Base-by-base conservation (phyloP, 2,797 vertebrate species). In the Hippoglossus hippoglossus region DNA sequence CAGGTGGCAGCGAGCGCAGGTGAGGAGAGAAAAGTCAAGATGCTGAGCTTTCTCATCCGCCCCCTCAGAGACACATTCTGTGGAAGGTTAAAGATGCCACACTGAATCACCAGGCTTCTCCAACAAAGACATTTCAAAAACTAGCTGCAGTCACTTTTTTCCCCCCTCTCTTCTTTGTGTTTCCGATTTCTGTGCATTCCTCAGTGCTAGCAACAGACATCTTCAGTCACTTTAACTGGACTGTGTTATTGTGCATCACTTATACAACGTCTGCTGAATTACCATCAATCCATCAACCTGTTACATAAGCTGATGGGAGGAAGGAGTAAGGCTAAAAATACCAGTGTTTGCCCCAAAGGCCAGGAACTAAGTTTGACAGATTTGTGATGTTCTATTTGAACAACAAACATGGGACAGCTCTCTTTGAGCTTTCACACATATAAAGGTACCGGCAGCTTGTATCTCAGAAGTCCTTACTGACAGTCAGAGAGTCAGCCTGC, bases 1-100 rank as follows among this genome's bases (percentile, higher is more conserved):
- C 79, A 77, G 39, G 78, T 71, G 65, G 52, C 58, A 67, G 41
- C 57, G 18, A 63, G 64, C 1, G 15, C 79, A 84, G 84, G 76
- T 80, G 58, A 81, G 49, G 22, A 79, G 3, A 71, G 34, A 56
- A 6, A 55, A 7, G 13, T 67, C 39, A 15, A 36, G 57, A 76
- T 62, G 69, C 77, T 72, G 34, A 54, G 64, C 51, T 26, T 55
- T 64, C 50, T 75, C 59, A 24, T 22, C 60, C 68, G 39, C 69
- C 50, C 26, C 12, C 68, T 59, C 41, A 39, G 36, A 77, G 36
- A 26, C 39, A 54, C 47, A 54, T 61, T 25, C 28, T 49, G 16
- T 13, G 26, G 54, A 74, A 67, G 51, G 52, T 81, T 67, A 46
- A 57, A 63, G 50, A 80, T 36, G 64, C 71, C 64, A 49, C 49